Percentiles rank a stretch among this genome's conserved stretches.
These are phyloP conservation scores for Echinometra lucunter DNA, from an alignment of 53 echinoderm and acorn worm species.

Conservation along the genomic window DNA sequence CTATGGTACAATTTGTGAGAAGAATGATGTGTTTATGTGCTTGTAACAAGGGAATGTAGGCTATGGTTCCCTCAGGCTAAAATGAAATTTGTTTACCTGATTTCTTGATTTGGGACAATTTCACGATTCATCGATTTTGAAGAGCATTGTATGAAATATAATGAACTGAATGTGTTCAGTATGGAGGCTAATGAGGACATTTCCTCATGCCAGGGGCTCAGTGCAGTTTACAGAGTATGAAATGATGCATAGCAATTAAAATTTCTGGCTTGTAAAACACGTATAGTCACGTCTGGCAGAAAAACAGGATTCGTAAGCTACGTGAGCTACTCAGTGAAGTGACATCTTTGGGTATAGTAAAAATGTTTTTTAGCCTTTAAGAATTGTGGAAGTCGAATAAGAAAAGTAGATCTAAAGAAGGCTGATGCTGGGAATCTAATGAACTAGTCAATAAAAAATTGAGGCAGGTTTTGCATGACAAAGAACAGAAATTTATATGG, in stretches of 20 bases:
- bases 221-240: conserved; percentile 15
- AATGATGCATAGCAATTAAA: conserved; percentile 15
- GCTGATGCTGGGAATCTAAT: neutral
- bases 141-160: neutral
- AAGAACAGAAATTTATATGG: neutral
- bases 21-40: neutral
- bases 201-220: neutral
- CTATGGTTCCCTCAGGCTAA: neutral
- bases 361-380: neutral
- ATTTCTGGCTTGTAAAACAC: conserved; percentile 26
- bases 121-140: neutral
- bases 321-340: neutral
- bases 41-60: neutral
- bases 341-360: neutral
- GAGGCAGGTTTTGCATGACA: neutral
- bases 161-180: neutral
- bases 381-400: neutral
- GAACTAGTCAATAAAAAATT: no score
- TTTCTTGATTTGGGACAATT: neutral
- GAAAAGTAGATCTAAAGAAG: neutral
- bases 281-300: neutral
- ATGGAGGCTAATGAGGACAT: neutral
- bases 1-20: neutral
- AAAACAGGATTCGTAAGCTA: neutral
- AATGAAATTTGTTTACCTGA: conserved; percentile 12